These are phyloP conservation scores for Anguilla marmorata DNA, from an alignment of 2,797 vertebrate genomes.

Conservation along the genomic window DNA sequence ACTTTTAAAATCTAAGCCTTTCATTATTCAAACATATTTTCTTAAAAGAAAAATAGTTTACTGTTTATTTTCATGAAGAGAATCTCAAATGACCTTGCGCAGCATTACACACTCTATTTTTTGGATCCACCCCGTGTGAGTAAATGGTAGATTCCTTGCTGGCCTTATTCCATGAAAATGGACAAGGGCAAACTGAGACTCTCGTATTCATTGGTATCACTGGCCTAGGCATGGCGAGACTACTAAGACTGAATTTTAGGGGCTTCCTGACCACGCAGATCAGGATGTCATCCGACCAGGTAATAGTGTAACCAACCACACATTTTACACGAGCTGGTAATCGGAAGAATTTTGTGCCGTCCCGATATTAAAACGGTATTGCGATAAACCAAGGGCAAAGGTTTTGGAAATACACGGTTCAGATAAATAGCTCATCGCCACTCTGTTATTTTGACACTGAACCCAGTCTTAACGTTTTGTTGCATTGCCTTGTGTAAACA, in stretches of 20 bases:
- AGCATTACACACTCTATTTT: not conserved
- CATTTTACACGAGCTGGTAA: not conserved
- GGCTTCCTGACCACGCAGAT: constrained; percentile 63
- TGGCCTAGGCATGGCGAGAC: constrained; percentile 60
- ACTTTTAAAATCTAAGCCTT: not conserved
- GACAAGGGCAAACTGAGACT: constrained; percentile 55
- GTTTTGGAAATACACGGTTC: constrained; percentile 8
- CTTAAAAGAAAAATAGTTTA: not conserved
- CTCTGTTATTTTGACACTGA: not conserved
- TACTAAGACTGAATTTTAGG: constrained; percentile 63
- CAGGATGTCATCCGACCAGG: constrained; percentile 66
- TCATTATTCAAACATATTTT: not conserved
- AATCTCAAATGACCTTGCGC: not conserved
- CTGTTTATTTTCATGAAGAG: not conserved
- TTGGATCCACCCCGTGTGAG: not conserved
- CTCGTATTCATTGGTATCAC: constrained; percentile 10
- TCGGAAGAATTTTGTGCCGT: not conserved
- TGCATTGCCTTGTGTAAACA: not conserved
- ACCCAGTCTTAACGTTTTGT: not conserved
- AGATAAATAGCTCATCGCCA: not conserved
- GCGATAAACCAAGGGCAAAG: not conserved
- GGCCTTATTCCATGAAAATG: constrained; percentile 35
- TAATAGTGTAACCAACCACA: not conserved
- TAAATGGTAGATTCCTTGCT: constrained; percentile 58
- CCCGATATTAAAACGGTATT: not conserved